Percentiles rank a stretch among this genome's conserved stretches.
These are phyloP conservation scores for Sycophila sp. DNA, from an alignment of 1,140 invertebrate genomes.

Conservation along the genomic window DNA sequence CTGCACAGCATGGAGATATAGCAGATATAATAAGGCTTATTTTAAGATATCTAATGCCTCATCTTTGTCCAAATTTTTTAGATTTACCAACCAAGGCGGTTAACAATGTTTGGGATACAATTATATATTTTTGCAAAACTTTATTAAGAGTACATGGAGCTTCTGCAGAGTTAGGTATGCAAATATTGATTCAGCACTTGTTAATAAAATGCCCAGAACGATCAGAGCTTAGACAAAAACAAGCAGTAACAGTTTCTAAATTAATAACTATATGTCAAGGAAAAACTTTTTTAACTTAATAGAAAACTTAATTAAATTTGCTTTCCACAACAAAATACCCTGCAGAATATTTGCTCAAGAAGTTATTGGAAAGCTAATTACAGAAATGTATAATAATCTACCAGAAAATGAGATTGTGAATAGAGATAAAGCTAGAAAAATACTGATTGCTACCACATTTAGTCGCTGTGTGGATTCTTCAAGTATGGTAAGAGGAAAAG, in stretches of 20 bases:
- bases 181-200: conserved; percentile 70
- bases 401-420: conserved; percentile 17
- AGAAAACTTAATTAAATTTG: conserved; percentile 66
- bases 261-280: conserved; percentile 62
- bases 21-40: conserved; percentile 62
- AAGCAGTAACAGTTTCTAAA: conserved; percentile 65
- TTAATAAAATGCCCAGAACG: conserved; percentile 70
- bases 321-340: conserved; percentile 64
- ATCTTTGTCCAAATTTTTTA: conserved; percentile 59
- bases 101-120: conserved; percentile 63
- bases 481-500: conserved; percentile 69
- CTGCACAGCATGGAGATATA: conserved; percentile 64
- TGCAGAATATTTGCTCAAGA: conserved; percentile 70
- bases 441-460: conserved; percentile 66
- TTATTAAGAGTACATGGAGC: conserved; percentile 60
- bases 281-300: conserved; percentile 58
- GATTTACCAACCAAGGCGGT: conserved; percentile 60
- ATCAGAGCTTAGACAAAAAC: conserved; percentile 68
- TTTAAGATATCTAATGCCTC: conserved; percentile 65
- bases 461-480: conserved; percentile 69
- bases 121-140: conserved; percentile 66
- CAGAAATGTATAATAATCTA: conserved; percentile 39
- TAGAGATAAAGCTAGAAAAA: conserved; percentile 54
- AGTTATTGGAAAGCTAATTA: conserved; percentile 66
- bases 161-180: conserved; percentile 55